Base-by-base conservation (phyloP, 2,797 vertebrate genomes). In the Salmo trutta region DNA sequence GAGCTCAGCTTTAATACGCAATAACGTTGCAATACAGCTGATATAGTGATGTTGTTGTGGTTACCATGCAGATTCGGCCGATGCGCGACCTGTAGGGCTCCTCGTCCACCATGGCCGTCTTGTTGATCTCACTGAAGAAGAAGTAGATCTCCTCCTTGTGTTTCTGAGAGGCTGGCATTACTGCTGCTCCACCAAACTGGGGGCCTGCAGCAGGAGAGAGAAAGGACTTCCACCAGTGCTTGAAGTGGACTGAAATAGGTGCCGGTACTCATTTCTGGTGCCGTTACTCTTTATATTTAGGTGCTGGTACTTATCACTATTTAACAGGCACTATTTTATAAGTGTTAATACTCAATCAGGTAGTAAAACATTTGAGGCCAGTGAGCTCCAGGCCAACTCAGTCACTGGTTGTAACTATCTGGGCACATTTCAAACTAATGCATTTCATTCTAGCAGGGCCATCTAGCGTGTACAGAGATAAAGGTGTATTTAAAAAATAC, bases 61-160 rank as follows among this genome's bases (percentile, higher is more conserved):
- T 73, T 89, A 96, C 95, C 89, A 91, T 94, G 90, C 95, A 96
- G 79, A 95, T 82, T 0, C 95, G 90, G 1, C 93, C 95, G 0
- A 96, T 93, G 24, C 92, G 92, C 0, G 95, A 94, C 77, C 90
- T 88, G 89, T 92, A 93, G 0, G 94, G 95, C 76, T 96, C 93
- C 83, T 95, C 94, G 3, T 96, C 95, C 82, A 94, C 84, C 47
- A 87, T 75, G 24, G 92, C 92, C 0, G 94, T 92, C 67, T 90
- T 92, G 91, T 96, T 95, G 83, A 94, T 27, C 84, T 96, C 95
- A 0, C 92, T 96, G 89, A 95, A 96, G 90, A 96, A 95, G 89
- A 96, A 95, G 82, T 95, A 96, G 52, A 95, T 93, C 86, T 95
- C 95, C 52, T 95, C 93, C 78, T 93, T 94, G 80, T 75, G 80